These are phyloP conservation scores for Sula dactylatra DNA, from an alignment of 2,113 vertebrate species.

Conservation along the genomic window DNA sequence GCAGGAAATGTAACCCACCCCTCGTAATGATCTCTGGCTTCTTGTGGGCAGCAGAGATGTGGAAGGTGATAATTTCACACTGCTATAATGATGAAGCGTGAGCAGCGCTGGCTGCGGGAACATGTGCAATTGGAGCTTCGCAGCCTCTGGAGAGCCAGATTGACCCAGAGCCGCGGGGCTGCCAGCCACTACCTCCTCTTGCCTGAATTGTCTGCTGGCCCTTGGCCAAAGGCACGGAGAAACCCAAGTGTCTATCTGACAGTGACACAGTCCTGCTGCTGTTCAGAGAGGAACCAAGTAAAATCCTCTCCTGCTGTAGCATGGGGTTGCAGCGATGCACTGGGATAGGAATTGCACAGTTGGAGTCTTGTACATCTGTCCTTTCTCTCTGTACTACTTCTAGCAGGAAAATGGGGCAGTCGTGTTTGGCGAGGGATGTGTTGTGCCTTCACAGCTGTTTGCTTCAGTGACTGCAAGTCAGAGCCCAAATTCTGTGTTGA, in stretches of 20 bases:
- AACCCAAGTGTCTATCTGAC: background rate
- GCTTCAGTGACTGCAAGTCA: background rate
- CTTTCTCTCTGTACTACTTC: background rate
- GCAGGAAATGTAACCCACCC: background rate
- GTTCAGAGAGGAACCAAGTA: background rate
- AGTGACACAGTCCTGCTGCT: background rate
- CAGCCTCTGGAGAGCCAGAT: accelerated
- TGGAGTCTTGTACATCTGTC: background rate
- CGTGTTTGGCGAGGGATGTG: background rate
- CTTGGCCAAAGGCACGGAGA: background rate
- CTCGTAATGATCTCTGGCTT: background rate
- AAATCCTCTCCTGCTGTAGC: background rate
- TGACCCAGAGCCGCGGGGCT: accelerated
- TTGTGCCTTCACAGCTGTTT: background rate
- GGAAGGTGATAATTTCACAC: background rate
- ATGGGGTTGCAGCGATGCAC: accelerated
- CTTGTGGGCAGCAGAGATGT: background rate
- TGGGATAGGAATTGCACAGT: background rate
- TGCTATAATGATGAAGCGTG: accelerated
- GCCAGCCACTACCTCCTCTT: background rate
- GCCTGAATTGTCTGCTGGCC: background rate
- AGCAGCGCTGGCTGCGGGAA: background rate
- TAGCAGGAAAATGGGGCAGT: background rate
- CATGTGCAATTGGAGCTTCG: background rate
- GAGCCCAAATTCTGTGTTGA: background rate